phyloP scores from a whole-genome alignment of 2,797 vertebrate genomes.

The Acanthis flammea region DNA sequence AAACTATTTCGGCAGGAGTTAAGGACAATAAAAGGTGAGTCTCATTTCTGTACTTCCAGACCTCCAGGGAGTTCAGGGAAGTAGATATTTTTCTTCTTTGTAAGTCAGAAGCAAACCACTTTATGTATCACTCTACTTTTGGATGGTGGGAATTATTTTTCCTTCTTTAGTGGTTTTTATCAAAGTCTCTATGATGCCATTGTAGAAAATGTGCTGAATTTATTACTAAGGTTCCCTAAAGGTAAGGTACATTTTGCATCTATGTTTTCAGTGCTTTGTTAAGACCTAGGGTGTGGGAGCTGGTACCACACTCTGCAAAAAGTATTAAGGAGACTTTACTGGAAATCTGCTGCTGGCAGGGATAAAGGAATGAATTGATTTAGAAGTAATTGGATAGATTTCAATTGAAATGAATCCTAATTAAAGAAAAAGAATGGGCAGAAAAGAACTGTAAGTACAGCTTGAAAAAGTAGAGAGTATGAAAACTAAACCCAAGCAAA shows the following conservation, averaged over 20 bases:
- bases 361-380: background rate
- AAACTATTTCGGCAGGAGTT: background rate
- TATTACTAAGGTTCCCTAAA: background rate
- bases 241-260: background rate
- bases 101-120: background rate
- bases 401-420: background rate
- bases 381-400: background rate
- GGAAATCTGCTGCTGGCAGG: conserved; percentile 7
- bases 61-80: background rate
- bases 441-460: background rate
- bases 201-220: background rate
- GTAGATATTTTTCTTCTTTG: background rate
- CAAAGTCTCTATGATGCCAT: background rate
- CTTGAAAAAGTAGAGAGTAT: background rate
- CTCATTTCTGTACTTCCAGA: background rate
- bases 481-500: background rate
- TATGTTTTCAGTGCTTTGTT: background rate
- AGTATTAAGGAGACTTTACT: background rate
- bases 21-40: conserved; percentile 32
- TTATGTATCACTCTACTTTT: background rate
- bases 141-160: background rate
- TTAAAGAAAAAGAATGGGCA: background rate
- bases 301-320: background rate
- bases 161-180: background rate
- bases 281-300: background rate